Percentiles rank a stretch among this genome's conserved stretches.
phyloP scores from a whole-genome alignment of 2,888 invertebrate genomes.

The Eumerus sabulonum region DNA sequence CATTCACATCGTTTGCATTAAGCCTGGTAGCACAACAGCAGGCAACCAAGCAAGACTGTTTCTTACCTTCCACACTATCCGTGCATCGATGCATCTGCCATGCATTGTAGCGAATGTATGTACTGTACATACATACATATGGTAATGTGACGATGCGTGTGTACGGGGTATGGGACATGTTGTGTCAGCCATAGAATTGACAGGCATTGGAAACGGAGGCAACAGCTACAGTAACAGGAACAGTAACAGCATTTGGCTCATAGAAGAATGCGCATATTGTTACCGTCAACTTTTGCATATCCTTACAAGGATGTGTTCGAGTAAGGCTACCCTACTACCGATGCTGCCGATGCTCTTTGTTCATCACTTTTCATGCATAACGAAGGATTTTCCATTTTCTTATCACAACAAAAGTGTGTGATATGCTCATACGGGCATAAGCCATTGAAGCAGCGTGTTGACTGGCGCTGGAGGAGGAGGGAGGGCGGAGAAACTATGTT shows the following conservation, averaged over 20 bases:
- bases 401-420: constrained; percentile 21
- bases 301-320: constrained; percentile 42
- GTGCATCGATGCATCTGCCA: too few species aligned
- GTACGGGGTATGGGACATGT: too few species aligned
- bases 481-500: constrained; percentile 19
- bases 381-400: constrained; percentile 40
- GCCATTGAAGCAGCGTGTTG: too few species aligned
- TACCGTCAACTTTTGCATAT: constrained; percentile 42
- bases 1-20: too few species aligned
- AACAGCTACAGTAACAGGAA: constrained; percentile 2
- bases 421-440: too few species aligned
- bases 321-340: constrained; percentile 28
- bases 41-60: too few species aligned
- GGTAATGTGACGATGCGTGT: too few species aligned
- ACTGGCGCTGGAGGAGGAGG: too few species aligned
- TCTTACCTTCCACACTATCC: too few species aligned
- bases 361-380: constrained; percentile 56
- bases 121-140: too few species aligned
- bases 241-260: constrained; percentile 25
- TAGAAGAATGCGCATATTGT: constrained; percentile 34
- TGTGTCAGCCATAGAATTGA: constrained; percentile 10
- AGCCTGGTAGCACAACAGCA: too few species aligned
- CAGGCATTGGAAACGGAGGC: constrained; percentile 7
- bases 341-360: background rate
- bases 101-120: too few species aligned